Base-by-base conservation (phyloP, 1,140 invertebrate species). In the Fopius arisanus region DNA sequence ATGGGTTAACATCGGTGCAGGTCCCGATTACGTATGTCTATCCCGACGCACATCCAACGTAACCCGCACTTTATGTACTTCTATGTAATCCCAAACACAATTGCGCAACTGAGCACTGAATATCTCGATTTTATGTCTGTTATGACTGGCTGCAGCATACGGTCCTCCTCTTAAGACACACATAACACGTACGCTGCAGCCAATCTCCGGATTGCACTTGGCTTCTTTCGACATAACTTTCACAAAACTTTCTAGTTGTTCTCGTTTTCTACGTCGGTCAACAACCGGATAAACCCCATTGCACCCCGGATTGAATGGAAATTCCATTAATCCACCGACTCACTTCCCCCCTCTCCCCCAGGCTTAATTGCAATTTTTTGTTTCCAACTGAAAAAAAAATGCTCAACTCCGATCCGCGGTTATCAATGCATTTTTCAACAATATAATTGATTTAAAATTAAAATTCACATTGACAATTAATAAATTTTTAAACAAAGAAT, bases 241-340 rank as follows among this genome's bases (percentile, higher is more conserved):
- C 76, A 75, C 76, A 74, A 77, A 77, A 76, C 76, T 77, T 77
- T 77, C 76, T 77, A 77, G 73, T 68, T 69, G 72, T 66, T 73
- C 76, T 75, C 67, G 31, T 77, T 77, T 77, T 75, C 73, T 77
- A 70, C 70, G 51, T 62, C 69, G 62, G 41, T 23, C 72, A 68
- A 74, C 31, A 66, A 68, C 19, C 43, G 14, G 12, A 40, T 21
- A 66, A 67, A 37, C n/a, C n/a, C n/a, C n/a, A n/a, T n/a, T n/a
- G n/a, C n/a, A n/a, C n/a, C n/a, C n/a, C n/a, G n/a, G n/a, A n/a
- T n/a, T n/a, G n/a, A n/a, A n/a, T n/a, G n/a, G n/a, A n/a, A n/a
- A n/a, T n/a, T n/a, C n/a, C n/a, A n/a, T n/a, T n/a, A n/a, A n/a
- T n/a, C n/a, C n/a, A n/a, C n/a, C n/a, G n/a, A n/a, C n/a, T n/a